Evolutionary conservation across 2,113 vertebrate genomes (phyloP), one percentile per base, ranked within the genome.

Genomic region (Platanista minor): DNA sequence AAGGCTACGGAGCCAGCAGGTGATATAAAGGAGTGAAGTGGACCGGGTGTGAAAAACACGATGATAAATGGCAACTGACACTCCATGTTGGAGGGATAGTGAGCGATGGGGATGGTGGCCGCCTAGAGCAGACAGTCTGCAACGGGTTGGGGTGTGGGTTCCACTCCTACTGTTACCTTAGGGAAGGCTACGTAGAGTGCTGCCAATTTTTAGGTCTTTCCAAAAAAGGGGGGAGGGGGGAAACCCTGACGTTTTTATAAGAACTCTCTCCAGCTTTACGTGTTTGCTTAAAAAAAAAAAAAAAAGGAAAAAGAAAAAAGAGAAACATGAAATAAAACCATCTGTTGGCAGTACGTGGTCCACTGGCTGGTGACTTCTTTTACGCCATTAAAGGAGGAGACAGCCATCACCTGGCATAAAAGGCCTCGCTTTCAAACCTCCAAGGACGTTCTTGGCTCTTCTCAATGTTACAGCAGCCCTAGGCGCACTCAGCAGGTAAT

Each of bases 91-190:
- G 27, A 49, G 49, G 46, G 52, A 20, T 0, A 6, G 52, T 6
- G n/a, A 5, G 12, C 5, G 3, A 29, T 3, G 18, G 13, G 59
- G 57, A 33, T 1, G 23, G 54, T 0, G 18, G 21, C n/a, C 54
- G 6, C 12, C 6, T 4, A 86, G 52, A n/a, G 20, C 49, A 2
- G 1, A 13, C 17, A 18, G 39, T 14, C 29, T 57, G 54, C 18
- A 21, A 11, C 10, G 2, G 4, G 23, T 20, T 57, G 4, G 33
- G 3, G 31, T 3, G 29, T 31, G 46, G 46, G 3, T 49, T 29
- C 23, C 14, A 17, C 8, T 8, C 41, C 41, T 33, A n/a, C 0
- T 4, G 14, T 1, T 0, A 18, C n/a, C 29, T 33, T 25, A 10
- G 21, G 39, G 39, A 57, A 62, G 33, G 14, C 3, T 33, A 4